These are phyloP conservation scores for Falco novaeseelandiae DNA, from an alignment of 2,797 vertebrate genomes.

Conservation along the genomic window DNA sequence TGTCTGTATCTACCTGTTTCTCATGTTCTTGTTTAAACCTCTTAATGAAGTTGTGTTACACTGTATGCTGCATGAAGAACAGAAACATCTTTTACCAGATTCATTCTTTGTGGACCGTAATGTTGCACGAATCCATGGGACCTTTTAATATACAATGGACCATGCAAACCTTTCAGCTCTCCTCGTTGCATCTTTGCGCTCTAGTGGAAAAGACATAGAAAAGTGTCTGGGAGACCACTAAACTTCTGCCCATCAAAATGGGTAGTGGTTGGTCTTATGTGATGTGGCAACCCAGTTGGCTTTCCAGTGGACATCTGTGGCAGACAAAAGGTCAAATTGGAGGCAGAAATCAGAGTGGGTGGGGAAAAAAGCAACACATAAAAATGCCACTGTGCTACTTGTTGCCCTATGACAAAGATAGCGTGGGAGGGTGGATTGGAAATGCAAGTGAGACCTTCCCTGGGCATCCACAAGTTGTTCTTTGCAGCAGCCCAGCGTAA, in stretches of 20 bases:
- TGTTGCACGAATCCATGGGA: neutral
- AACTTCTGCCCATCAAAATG: neutral
- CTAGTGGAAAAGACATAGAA: neutral
- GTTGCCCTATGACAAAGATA: slow-evolving; percentile 68
- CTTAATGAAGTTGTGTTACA: neutral
- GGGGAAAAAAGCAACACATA: slow-evolving; percentile 27
- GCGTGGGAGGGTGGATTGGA: slow-evolving; percentile 60
- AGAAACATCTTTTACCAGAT: neutral
- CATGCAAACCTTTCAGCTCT: neutral
- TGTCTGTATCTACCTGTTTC: neutral
- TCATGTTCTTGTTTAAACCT: neutral
- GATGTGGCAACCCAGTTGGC: neutral
- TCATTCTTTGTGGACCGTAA: neutral
- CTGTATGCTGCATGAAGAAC: neutral
- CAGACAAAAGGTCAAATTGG: slow-evolving; percentile 55
- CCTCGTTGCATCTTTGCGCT: neutral
- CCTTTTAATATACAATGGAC: neutral
- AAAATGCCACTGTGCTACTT: slow-evolving; percentile 56
- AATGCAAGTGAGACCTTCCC: slow-evolving; percentile 47
- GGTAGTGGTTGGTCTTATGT: neutral
- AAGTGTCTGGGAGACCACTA: neutral
- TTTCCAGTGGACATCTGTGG: neutral
- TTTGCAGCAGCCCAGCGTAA: slow-evolving; percentile 8
- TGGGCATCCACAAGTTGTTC: slow-evolving; percentile 16
- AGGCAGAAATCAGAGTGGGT: slow-evolving; percentile 56